A percentile compares a stretch with the other conserved stretches of the same genome.
Evolutionary conservation across 2,888 invertebrate species (phyloP).

Genomic region (Leucoptera coffeella): DNA sequence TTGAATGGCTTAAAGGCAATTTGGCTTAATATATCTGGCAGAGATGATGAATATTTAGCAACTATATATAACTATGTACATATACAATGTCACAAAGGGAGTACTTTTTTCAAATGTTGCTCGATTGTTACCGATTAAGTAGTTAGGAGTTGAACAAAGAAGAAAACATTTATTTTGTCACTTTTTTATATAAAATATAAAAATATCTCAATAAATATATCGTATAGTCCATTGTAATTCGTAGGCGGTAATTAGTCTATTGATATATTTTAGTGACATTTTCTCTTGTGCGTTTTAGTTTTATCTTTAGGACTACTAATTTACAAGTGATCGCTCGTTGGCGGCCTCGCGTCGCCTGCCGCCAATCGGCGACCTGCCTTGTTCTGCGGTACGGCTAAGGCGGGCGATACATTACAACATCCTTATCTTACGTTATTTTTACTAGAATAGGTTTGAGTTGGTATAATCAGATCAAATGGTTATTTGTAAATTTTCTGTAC

Average conservation of each 20-base stretch:
- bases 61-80: too few relatives aligned
- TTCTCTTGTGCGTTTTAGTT: conserved; percentile 34
- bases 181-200: conserved; percentile 45
- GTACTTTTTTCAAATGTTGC: conserved; percentile 36
- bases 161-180: conserved; percentile 46
- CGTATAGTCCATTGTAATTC: conserved; percentile 49
- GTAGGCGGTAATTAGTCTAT: conserved; percentile 31
- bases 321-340: too few relatives aligned
- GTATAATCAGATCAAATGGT: conserved; percentile 43
- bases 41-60: too few relatives aligned
- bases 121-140: conserved; percentile 47
- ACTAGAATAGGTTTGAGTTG: conserved; percentile 40
- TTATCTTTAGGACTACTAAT: conserved; percentile 38
- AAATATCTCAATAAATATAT: conserved; percentile 43
- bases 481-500: conserved; percentile 46
- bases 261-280: conserved; percentile 23
- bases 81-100: conserved; percentile 43
- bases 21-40: too few relatives aligned
- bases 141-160: conserved; percentile 35
- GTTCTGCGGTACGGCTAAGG: too few relatives aligned
- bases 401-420: conserved; percentile 37
- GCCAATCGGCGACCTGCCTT: too few relatives aligned
- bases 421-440: conserved; percentile 33
- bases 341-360: too few relatives aligned
- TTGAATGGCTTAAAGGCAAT: too few relatives aligned